Evolutionary conservation across 2,113 vertebrate species (phyloP), one percentile per base, ranked within the genome.

Genomic region (Astur gentilis): DNA sequence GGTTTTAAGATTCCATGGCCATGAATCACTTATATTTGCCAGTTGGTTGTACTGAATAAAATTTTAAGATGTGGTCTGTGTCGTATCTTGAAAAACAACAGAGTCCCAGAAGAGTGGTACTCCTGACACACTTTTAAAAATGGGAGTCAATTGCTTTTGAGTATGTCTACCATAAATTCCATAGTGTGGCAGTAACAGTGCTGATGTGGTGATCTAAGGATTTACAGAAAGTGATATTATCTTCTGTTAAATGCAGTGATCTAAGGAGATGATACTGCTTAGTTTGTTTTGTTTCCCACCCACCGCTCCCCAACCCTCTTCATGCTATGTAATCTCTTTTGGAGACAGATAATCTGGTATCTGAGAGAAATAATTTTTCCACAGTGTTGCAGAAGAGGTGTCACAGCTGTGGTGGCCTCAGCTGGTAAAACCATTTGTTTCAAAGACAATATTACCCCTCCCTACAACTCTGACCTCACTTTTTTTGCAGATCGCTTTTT

Each of bases 301-400:
- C 11, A 11, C 2, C 10, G 15, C 18, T 29, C 7, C 13, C 22
- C 1, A 1, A 14, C 20, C 21, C 2, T 3, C 25, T 72, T 83
- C 32, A 52, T 44, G 29, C 13, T 22, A 12, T 80, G n/a, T 65
- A 31, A 47, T 65, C 25, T 86, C 40, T 62, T 75, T 50, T 61
- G 23, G 26, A 67, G 57, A 47, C 5, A 70, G 22, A 60, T 70
- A 44, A 70, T 64, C 18, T 86, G 11, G 13, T 23, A 70, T 12
- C 29, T 78, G 55, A 86, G 45, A 65, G 11, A 57, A 78, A 58
- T 16, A 26, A 40, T 31, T 29, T 77, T 76, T 45, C 34, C 19
- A 50, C 13, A 36, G 10, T 23, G 8, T 27, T 90, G 32, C 32
- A 70, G 61, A 75, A 78, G 13, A 4, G 16, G 5, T 82, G 40